phyloP scores from a whole-genome alignment of 92 coral and sea anemone species.

The Epizoanthus rinbou region DNA sequence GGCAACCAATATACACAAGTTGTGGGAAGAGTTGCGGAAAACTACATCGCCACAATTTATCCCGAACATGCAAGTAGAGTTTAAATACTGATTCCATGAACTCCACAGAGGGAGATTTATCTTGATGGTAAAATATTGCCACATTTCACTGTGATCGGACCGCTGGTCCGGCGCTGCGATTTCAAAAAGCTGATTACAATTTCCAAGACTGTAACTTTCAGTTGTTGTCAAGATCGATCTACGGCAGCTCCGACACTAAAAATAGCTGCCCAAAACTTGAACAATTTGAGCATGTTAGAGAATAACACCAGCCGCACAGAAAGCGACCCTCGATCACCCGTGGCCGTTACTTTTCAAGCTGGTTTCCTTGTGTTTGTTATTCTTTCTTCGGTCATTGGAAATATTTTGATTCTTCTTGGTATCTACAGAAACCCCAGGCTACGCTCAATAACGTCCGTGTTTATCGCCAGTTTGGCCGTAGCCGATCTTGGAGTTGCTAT shows the following conservation, averaged over 20 bases:
- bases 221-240: neutral
- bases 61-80: neutral
- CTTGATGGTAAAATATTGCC: neutral
- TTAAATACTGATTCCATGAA: neutral
- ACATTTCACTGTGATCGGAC: neutral
- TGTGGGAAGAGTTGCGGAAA: neutral
- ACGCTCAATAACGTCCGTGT: slow-evolving; percentile 73
- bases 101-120: neutral
- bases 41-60: neutral
- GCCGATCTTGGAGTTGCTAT: slow-evolving; percentile 82
- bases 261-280: neutral
- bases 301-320: neutral
- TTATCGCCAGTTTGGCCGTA: slow-evolving; percentile 83
- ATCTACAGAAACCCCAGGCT: slow-evolving; percentile 70
- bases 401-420: slow-evolving; percentile 76
- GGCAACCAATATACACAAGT: slow-evolving; percentile 7
- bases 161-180: neutral
- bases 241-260: no score
- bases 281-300: neutral
- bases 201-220: neutral
- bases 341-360: slow-evolving; percentile 73
- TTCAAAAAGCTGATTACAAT: neutral
- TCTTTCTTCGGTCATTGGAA: slow-evolving; percentile 78
- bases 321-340: slow-evolving; percentile 60
- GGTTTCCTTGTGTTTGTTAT: slow-evolving; percentile 64